Conservation (phyloP, 2,113 vertebrate species). For the Apistogramma diplotaenia region DNA sequence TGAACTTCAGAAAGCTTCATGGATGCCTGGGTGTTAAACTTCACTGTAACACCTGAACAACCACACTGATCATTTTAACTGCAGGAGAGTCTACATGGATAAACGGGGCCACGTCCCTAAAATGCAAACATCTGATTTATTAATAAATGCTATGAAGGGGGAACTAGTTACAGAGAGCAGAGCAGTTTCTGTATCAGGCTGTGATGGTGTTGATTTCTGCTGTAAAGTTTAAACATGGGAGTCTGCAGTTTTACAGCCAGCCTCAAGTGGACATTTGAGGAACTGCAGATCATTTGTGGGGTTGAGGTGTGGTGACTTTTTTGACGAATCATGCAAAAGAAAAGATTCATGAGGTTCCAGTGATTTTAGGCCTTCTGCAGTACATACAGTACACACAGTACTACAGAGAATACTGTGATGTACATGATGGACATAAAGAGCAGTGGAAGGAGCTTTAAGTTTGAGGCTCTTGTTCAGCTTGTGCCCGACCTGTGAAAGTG, state of each 20-base stretch:
- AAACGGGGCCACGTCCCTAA: background rate
- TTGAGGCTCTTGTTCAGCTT: slow-evolving; percentile 1
- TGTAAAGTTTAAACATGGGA: background rate
- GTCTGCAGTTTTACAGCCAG: background rate
- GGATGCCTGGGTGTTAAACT: no score
- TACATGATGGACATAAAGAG: background rate
- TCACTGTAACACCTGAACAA: no score
- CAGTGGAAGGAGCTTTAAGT: background rate
- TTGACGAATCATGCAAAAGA: background rate
- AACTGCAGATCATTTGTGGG: background rate
- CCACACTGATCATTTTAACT: background rate
- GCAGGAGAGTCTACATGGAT: background rate
- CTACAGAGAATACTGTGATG: background rate
- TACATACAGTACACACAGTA: background rate
- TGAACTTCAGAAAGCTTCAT: background rate
- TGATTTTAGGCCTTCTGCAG: background rate
- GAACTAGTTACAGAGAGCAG: background rate
- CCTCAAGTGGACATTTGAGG: background rate
- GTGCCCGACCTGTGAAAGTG: slow-evolving; percentile 2
- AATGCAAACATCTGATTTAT: background rate
- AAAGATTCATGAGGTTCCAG: rapidly evolving
- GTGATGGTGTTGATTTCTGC: background rate
- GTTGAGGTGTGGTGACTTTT: no score
- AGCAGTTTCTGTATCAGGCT: background rate
- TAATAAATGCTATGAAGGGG: background rate